These are phyloP conservation scores for Odocoileus virginianus DNA, from an alignment of 2,113 vertebrate species.

Conservation along the genomic window DNA sequence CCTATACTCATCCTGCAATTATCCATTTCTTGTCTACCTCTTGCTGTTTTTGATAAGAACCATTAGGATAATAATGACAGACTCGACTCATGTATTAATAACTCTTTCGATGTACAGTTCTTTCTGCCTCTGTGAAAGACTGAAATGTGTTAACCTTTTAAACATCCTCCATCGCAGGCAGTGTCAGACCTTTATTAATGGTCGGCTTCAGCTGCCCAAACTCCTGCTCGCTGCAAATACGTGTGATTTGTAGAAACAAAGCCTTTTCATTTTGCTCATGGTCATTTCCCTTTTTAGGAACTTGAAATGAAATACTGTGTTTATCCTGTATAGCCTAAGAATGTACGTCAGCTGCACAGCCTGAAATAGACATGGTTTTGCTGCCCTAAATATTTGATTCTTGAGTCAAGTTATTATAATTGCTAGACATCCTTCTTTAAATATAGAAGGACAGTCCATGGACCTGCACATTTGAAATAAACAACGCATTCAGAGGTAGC, in stretches of 20 bases:
- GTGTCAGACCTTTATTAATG: constrained; percentile 21
- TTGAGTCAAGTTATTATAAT: constrained; percentile 71
- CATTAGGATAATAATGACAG: constrained; percentile 52
- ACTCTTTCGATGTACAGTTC: constrained; percentile 32
- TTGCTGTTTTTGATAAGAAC: constrained; percentile 71
- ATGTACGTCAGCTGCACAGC: constrained; percentile 56
- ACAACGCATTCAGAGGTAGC: neutral
- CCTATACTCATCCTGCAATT: constrained; percentile 42
- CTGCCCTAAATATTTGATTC: constrained; percentile 74
- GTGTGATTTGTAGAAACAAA: neutral
- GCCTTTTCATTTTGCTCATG: constrained; percentile 27
- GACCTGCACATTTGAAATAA: constrained; percentile 42
- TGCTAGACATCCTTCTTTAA: constrained; percentile 71
- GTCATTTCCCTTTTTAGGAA: constrained; percentile 68
- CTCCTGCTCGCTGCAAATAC: neutral
- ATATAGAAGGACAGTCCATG: constrained; percentile 64
- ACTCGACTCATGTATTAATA: constrained; percentile 55
- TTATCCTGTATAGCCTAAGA: constrained; percentile 62
- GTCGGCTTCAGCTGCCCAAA: neutral
- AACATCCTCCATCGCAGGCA: neutral
- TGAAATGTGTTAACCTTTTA: constrained; percentile 56
- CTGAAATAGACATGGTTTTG: constrained; percentile 63
- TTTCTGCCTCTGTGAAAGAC: constrained; percentile 46
- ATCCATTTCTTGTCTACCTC: constrained; percentile 61
- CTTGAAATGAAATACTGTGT: constrained; percentile 60